phyloP scores from a whole-genome alignment of 2,113 vertebrate species.

The Aegotheles bennettii region DNA sequence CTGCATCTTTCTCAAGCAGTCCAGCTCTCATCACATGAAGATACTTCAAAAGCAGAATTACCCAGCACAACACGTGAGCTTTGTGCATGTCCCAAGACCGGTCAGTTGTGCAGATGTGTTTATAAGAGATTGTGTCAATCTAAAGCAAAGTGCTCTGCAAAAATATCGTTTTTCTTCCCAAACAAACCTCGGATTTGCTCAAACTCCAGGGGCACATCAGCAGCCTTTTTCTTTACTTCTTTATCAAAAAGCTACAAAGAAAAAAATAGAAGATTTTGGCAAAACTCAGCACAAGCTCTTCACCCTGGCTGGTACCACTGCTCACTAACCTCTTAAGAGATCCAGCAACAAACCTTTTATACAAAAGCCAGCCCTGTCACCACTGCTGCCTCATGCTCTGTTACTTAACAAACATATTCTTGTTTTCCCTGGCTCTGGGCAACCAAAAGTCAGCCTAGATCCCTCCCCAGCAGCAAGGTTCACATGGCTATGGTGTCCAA shows the following conservation, averaged over 20 bases:
- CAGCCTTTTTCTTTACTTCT: slow-evolving; percentile 77
- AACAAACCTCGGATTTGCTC: slow-evolving; percentile 78
- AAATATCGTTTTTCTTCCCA: slow-evolving; percentile 72
- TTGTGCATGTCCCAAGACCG: background rate
- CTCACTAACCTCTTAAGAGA: background rate
- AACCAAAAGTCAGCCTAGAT: background rate
- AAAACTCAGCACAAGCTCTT: background rate
- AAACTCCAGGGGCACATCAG: slow-evolving; percentile 82
- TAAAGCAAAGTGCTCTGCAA: slow-evolving; percentile 82
- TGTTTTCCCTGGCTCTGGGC: background rate
- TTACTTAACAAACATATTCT: background rate
- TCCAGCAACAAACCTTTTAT: background rate
- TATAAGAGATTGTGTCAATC: slow-evolving; percentile 37
- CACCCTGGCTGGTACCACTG: background rate
- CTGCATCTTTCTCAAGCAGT: background rate
- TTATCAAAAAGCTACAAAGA: slow-evolving; percentile 84
- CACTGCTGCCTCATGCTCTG: background rate
- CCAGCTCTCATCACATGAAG: background rate
- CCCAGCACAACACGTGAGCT: fast-evolving
- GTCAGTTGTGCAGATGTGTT: background rate
- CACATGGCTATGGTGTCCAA: fast-evolving
- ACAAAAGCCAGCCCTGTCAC: background rate
- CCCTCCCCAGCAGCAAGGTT: background rate
- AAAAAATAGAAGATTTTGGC: background rate
- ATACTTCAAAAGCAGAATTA: background rate